Evolutionary conservation across 2,113 vertebrate species (phyloP).

Genomic region (Vombatus ursinus): DNA sequence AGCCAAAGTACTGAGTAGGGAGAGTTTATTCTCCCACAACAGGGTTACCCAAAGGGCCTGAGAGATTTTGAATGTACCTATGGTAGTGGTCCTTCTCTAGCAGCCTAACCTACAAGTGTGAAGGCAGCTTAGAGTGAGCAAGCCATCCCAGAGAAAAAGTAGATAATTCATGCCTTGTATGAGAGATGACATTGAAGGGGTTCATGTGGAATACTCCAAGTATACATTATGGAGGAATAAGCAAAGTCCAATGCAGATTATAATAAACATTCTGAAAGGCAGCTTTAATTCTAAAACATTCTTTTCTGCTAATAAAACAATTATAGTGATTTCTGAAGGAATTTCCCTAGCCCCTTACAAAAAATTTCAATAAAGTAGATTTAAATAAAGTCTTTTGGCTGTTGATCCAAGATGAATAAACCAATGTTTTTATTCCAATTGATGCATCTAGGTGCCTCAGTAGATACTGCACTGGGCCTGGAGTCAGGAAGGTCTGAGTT

Average conservation of each 20-base stretch:
- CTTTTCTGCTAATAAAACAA: accelerated
- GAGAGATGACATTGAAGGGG: background rate
- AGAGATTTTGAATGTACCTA: background rate
- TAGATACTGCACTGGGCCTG: too few species aligned
- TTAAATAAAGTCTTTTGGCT: background rate
- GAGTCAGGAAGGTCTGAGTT: background rate
- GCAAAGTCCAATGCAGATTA: background rate
- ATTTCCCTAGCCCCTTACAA: background rate
- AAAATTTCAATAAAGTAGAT: background rate
- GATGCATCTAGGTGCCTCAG: background rate
- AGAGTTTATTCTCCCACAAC: background rate
- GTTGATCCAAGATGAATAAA: background rate
- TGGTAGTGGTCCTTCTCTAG: background rate
- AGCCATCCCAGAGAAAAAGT: background rate
- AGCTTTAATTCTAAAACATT: slow-evolving; percentile 23
- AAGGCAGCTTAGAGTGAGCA: background rate
- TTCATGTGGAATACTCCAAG: background rate
- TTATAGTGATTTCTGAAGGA: background rate
- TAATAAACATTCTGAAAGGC: background rate
- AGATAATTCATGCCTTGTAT: background rate
- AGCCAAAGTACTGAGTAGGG: background rate
- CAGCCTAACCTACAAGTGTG: background rate
- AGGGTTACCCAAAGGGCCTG: background rate
- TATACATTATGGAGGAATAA: background rate
- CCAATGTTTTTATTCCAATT: background rate